Base-by-base conservation (phyloP, 2,888 invertebrate species). In the Tethea ocularis region DNA sequence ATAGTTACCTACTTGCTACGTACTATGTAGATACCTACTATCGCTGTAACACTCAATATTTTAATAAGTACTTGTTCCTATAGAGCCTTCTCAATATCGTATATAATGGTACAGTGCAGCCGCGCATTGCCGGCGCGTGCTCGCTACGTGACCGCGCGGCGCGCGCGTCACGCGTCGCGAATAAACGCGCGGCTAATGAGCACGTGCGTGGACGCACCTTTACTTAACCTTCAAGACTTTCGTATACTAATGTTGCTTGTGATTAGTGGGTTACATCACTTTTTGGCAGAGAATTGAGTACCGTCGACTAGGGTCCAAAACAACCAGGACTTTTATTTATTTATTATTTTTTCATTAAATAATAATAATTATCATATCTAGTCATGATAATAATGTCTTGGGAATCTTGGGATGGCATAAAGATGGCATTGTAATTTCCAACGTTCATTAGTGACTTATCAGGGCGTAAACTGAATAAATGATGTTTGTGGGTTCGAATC, bases 131-230 rank as follows among this genome's bases (percentile, higher is more conserved):
- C 75, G 87, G 88, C 91, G 90, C 91, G 91, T 91, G 91, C 91
- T 79, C 51, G 68, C 75, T 84, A 91, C 91, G 91, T 91, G 91
- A 87, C 86, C 75, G 75, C 73, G 61, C 59, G 46, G 86, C 75
- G 75, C 72, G 15, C 74, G 74, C 69, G 74, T 77, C 87, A 86
- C 89, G 89, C 87, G 87, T 75, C 75, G 80, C 82, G 89, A 87
- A 89, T 90, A 89, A 76, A 77, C 81, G 77, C 78, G 74, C 68
- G 63, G 36, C 66, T 89, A 91, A 89, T 90, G 89, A 91, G 86
- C 86, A 84, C 86, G 86, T 87, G 76, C 73, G 80, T 78, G 80
- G 65, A 78, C 68, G 72, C 80, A 75, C 82, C 86, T 83, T 86
- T 82, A 84, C 74, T 62, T 73, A 74, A 77, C 78, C 79, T 78